phyloP scores from a whole-genome alignment of 2,113 vertebrate genomes.

The Melanocharis versteri region DNA sequence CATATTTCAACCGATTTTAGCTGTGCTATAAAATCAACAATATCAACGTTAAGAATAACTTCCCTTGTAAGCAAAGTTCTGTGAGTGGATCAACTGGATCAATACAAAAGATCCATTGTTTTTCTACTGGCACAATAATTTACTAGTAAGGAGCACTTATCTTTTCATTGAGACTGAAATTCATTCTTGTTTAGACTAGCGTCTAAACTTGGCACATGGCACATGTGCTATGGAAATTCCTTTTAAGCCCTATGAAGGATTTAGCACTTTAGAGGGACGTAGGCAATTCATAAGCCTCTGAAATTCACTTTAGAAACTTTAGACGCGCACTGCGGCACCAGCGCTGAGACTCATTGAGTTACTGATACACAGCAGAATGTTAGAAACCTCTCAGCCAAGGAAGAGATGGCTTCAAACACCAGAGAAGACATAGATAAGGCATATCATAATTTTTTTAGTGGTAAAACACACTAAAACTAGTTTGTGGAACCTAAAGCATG shows the following conservation, averaged over 20 bases:
- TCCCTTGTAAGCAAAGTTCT: background rate
- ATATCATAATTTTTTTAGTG: background rate
- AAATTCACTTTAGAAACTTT: background rate
- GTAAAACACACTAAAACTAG: background rate
- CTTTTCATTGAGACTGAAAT: conserved; percentile 3
- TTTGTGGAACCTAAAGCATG: background rate
- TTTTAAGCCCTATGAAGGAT: background rate
- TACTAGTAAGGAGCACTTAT: background rate
- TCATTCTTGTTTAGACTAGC: conserved; percentile 8
- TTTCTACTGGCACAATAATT: background rate
- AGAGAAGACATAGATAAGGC: background rate
- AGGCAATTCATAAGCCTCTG: background rate
- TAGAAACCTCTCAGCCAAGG: background rate
- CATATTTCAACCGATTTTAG: background rate
- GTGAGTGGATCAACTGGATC: background rate
- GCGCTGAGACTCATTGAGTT: background rate
- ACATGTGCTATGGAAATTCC: background rate
- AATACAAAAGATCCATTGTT: background rate
- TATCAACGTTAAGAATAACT: background rate
- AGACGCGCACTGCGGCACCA: background rate
- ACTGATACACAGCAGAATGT: background rate
- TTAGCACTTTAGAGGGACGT: background rate
- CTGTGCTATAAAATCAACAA: background rate
- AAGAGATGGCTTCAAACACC: background rate
- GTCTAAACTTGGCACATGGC: background rate